Evolutionary conservation across 2,113 vertebrate genomes (phyloP).

Genomic region (Neogale vison): DNA sequence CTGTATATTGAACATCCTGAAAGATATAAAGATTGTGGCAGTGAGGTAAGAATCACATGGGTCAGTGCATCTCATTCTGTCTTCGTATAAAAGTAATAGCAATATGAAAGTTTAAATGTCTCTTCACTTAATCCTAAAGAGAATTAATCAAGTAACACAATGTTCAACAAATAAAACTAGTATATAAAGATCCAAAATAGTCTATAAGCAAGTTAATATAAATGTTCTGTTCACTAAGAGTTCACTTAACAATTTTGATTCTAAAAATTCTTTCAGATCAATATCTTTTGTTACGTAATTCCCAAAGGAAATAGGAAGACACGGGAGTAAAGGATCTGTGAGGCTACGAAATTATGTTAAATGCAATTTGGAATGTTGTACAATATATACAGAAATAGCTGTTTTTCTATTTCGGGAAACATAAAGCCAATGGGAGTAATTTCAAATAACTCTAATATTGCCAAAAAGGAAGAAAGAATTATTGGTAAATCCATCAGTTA

Average conservation of each 20-base stretch:
- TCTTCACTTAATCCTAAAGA: neutral
- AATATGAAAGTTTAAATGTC: neutral
- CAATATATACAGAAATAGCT: neutral
- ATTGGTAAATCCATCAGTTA: neutral
- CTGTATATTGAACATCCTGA: constrained; percentile 95
- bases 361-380: neutral
- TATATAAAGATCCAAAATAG: neutral
- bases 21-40: constrained; percentile 27
- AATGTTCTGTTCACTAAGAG: neutral
- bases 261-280: neutral
- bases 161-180: neutral
- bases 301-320: neutral
- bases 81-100: neutral
- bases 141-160: neutral
- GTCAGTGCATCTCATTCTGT: neutral
- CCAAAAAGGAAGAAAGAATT: neutral
- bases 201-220: neutral
- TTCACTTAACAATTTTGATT: neutral
- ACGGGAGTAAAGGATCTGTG: neutral
- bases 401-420: neutral
- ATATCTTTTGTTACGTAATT: neutral
- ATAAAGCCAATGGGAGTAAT: neutral
- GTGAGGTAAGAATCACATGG: neutral
- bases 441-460: neutral
- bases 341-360: neutral